Evolutionary conservation across 2,888 invertebrate genomes (phyloP).

Genomic region (Tupiocoris notatus): DNA sequence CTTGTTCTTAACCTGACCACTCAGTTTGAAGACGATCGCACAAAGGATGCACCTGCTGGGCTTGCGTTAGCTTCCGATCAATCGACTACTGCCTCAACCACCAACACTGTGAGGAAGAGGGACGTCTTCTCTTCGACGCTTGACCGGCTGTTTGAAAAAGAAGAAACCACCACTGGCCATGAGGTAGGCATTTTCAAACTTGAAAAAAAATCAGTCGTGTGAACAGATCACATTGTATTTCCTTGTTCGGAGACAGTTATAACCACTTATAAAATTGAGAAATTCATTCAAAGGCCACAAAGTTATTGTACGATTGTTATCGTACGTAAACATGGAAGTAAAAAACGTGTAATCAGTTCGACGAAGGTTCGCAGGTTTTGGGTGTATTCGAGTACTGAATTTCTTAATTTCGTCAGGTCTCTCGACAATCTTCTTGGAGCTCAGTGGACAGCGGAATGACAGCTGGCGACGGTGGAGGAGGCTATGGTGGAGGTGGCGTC

Average conservation of each 20-base stretch:
- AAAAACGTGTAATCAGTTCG: too few species aligned
- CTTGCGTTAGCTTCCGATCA: neutral
- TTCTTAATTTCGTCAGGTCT: too few species aligned
- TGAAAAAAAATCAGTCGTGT: too few species aligned
- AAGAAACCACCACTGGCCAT: slow-evolving; percentile 56
- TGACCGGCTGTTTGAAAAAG: slow-evolving; percentile 69
- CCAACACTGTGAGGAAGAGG: slow-evolving; percentile 15
- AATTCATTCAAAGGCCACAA: too few species aligned
- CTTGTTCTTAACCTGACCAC: slow-evolving; percentile 61
- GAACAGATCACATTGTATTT: too few species aligned
- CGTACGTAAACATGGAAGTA: too few species aligned
- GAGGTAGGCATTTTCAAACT: too few species aligned
- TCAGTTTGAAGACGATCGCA: slow-evolving; percentile 57
- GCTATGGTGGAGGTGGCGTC: slow-evolving; percentile 15
- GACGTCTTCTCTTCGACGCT: slow-evolving; percentile 68
- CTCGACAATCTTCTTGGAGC: slow-evolving; percentile 75
- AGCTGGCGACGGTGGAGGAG: slow-evolving; percentile 49
- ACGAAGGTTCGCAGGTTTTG: too few species aligned
- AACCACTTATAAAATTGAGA: too few species aligned
- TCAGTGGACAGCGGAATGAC: slow-evolving; percentile 75
- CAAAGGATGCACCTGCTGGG: neutral
- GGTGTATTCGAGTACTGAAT: too few species aligned
- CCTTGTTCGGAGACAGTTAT: too few species aligned
- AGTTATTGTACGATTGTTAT: too few species aligned
- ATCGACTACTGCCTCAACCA: neutral